Evolutionary conservation across 2,888 invertebrate species (phyloP).

Genomic region (Macaria liturata): DNA sequence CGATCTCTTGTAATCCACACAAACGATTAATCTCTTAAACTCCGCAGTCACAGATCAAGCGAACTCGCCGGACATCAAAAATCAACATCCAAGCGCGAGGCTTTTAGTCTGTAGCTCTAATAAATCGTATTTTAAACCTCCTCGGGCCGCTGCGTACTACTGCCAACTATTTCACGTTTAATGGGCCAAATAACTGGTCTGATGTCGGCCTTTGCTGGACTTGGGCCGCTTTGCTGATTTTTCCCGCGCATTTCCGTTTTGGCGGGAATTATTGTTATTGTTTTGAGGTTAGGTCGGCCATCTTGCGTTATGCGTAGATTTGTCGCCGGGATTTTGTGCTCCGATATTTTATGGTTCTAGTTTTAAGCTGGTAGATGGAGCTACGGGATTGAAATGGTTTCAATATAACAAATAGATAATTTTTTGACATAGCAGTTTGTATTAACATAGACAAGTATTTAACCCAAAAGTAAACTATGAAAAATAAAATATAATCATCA

Average conservation of each 20-base stretch:
- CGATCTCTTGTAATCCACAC: no score
- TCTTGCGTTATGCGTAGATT: slow-evolving; percentile 14
- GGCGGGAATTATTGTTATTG: slow-evolving; percentile 71
- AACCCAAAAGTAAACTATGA: no score
- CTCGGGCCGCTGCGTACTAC: slow-evolving; percentile 31
- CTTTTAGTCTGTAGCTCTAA: slow-evolving; percentile 31
- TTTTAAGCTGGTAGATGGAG: neutral
- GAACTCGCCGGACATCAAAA: slow-evolving; percentile 46
- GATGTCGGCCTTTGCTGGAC: slow-evolving; percentile 53
- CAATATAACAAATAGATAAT: no score
- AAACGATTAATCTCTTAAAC: no score
- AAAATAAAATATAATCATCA: no score
- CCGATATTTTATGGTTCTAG: neutral
- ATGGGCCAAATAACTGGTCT: slow-evolving; percentile 74
- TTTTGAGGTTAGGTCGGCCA: slow-evolving; percentile 29
- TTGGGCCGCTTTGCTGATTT: slow-evolving; percentile 66
- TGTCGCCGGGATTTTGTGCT: slow-evolving; percentile 14
- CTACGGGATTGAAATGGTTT: no score
- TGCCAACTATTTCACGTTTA: slow-evolving; percentile 75
- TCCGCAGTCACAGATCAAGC: slow-evolving; percentile 4
- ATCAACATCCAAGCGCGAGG: slow-evolving; percentile 55
- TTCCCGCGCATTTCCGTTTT: slow-evolving; percentile 68
- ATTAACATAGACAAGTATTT: no score
- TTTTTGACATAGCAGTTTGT: no score
- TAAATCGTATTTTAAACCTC: slow-evolving; percentile 65